Percentiles rank a stretch among this genome's conserved stretches.
phyloP scores from a whole-genome alignment of 2,113 vertebrate species.

The Rhinolophus sinicus region DNA sequence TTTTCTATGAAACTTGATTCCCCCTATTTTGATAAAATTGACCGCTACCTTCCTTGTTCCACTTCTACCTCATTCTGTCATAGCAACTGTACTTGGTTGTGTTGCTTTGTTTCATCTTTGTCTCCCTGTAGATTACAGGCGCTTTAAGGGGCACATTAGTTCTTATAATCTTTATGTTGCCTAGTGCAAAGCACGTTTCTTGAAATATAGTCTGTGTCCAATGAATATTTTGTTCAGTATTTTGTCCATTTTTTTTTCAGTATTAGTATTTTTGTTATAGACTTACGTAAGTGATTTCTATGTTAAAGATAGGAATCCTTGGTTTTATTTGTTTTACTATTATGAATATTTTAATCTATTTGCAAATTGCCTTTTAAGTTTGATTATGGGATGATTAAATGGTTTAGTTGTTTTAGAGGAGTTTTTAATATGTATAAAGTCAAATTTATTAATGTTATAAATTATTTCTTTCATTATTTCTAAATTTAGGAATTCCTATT shows the following conservation, averaged over 20 bases:
- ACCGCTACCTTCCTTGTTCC: neutral
- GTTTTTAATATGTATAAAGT: slow-evolving; percentile 20
- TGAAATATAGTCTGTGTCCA: neutral
- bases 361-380: slow-evolving; percentile 16
- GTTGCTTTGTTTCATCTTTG: neutral
- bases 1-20: neutral
- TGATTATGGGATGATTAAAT: slow-evolving; percentile 21
- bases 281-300: neutral
- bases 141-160: neutral
- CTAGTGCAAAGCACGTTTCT: neutral
- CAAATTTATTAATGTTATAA: slow-evolving; percentile 32
- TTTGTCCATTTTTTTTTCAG: neutral
- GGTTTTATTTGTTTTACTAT: slow-evolving; percentile 9
- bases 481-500: slow-evolving; percentile 39
- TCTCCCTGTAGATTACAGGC: neutral
- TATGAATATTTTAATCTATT: slow-evolving; percentile 24
- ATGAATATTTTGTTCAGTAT: neutral
- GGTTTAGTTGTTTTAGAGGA: neutral
- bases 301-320: neutral
- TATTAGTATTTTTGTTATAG: slow-evolving; percentile 15
- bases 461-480: slow-evolving; percentile 46
- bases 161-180: neutral
- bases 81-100: neutral
- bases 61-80: neutral
- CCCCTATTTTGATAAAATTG: neutral